Evolutionary conservation across 2,113 vertebrate species (phyloP), one percentile per base, ranked within the genome.

Genomic region (Mastomys natalensis): DNA sequence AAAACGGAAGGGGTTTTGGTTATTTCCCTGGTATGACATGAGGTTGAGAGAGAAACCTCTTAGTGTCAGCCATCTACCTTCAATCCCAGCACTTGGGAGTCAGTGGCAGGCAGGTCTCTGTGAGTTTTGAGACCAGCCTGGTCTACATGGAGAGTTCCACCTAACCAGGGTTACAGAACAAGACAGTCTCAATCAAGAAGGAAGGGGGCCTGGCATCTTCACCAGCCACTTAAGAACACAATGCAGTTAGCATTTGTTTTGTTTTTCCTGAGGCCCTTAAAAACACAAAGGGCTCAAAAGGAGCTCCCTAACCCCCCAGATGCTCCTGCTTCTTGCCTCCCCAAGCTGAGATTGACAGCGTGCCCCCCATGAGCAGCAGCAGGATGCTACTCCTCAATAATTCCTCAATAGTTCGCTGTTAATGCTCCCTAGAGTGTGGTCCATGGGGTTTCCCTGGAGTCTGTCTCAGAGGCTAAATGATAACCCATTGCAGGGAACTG

Each of bases 11-110:
- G 24, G 90, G n/a, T n/a, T 85, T 91, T 97, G 97, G 90, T n/a
- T 66, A 97, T 91, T 55, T 51, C 19, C 84, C 60, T 90, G 74
- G 92, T 70, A 62, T 97, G 97, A 98, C 98, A 98, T 94, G 95
- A 97, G 98, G 98, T 98, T 98, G 98, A 93, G 91, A 96, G 97
- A 97, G 97, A 97, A 98, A 95, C 66, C 95, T 78, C 76, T 31
- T 19, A 78, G 6, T 19, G 26, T 78, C 29, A 78, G 29, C 45
- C 45, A 9, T 29, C 45, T 51, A 77, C 31, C 45, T 78, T 17
- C 17, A 53, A 31, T 34, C 31, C 48, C 31, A 55, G 51, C 77
- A 37, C 31, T 37, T 55, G 43, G 77, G 77, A 53, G 11, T 53
- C 51, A 80, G 51, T 37, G 51, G 29, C 48, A 21, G 9, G 13